Conservation (phyloP, 2,797 vertebrate genomes). For the Notolabrus celidotus region DNA sequence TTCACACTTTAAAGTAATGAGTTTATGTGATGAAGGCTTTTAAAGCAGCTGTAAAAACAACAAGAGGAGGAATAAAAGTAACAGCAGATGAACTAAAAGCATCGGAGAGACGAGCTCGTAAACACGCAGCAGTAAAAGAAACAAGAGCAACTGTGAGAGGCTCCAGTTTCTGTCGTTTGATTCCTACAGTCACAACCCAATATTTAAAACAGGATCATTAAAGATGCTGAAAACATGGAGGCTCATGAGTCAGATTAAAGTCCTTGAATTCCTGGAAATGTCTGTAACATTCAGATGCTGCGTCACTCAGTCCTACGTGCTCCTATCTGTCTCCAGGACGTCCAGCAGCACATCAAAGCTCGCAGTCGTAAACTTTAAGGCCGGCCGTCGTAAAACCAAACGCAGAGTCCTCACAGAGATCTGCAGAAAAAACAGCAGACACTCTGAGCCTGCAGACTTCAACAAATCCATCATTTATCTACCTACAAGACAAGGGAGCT, state of each 20-base stretch:
- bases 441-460: no score
- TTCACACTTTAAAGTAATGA: no score
- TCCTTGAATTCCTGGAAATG: no score
- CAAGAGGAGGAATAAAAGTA: background rate
- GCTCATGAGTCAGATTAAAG: no score
- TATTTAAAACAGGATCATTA: background rate
- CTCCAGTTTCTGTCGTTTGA: background rate
- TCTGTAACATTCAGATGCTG: background rate
- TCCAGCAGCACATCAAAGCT: constrained; percentile 47
- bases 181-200: no score
- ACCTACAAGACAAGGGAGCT: no score
- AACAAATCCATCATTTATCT: no score
- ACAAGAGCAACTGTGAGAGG: background rate
- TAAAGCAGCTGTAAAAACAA: constrained; percentile 1
- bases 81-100: background rate
- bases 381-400: constrained; percentile 38
- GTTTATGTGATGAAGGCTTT: no score
- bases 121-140: constrained; percentile 4
- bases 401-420: background rate
- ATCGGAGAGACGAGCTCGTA: background rate
- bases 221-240: no score
- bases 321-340: constrained; percentile 31
- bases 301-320: background rate
- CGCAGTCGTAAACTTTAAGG: constrained; percentile 35
- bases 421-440: background rate